phyloP scores from a whole-genome alignment of 2,797 vertebrate genomes.

The Pristis pectinata region DNA sequence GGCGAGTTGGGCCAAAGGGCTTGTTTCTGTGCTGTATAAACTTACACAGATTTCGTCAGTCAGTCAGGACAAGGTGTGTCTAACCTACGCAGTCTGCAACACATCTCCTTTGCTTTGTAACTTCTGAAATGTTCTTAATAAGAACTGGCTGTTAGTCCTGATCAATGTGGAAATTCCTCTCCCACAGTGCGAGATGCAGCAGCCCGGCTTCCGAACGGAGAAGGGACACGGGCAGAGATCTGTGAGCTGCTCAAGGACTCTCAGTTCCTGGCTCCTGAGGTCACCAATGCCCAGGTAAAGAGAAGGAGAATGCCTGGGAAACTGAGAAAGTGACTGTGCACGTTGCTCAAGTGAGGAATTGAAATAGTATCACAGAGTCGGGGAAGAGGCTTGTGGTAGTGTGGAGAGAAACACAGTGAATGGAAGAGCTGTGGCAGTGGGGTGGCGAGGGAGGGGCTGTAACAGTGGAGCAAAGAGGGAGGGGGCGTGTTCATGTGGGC shows the following conservation, averaged over 20 bases:
- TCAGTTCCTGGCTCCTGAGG: conserved; percentile 92
- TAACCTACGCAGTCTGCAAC: not conserved
- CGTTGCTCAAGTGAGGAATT: not conserved
- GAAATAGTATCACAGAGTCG: not conserved
- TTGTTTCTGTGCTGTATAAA: too few species aligned
- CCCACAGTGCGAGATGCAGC: conserved; percentile 85
- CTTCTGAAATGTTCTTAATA: not conserved
- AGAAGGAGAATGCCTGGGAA: not conserved
- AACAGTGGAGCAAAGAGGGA: too few species aligned
- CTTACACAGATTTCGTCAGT: not conserved
- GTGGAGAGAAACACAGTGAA: too few species aligned
- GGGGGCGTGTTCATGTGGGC: too few species aligned
- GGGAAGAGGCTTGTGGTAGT: not conserved
- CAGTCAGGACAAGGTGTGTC: not conserved
- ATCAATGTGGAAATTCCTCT: not conserved
- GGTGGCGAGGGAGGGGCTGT: too few species aligned
- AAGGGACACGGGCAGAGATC: conserved; percentile 94
- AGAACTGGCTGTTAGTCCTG: not conserved
- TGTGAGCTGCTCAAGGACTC: conserved; percentile 96
- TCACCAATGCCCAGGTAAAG: conserved; percentile 90
- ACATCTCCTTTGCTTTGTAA: not conserved
- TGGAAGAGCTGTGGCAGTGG: too few species aligned
- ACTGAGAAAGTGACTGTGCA: not conserved
- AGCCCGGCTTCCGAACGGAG: conserved; percentile 90
- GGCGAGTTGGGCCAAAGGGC: too few species aligned